These are phyloP conservation scores for Bombus huntii DNA, from an alignment of 1,140 invertebrate species.

Conservation along the genomic window DNA sequence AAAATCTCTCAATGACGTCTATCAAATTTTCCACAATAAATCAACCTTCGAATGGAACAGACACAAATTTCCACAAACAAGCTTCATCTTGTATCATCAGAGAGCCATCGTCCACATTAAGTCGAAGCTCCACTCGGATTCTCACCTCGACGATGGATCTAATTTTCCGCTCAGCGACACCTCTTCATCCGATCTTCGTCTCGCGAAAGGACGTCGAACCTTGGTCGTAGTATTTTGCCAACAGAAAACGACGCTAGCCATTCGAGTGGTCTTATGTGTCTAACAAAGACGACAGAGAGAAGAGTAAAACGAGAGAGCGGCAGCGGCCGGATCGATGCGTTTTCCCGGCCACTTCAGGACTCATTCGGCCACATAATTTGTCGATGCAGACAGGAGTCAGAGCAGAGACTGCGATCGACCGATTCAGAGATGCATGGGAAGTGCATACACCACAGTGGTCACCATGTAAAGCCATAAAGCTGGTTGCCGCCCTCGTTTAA, in stretches of 20 bases:
- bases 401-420: conserved; percentile 35
- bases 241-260: background rate
- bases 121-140: too few relatives aligned
- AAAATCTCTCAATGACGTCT: too few relatives aligned
- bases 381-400: conserved; percentile 45
- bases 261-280: background rate
- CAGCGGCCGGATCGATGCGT: conserved; percentile 28
- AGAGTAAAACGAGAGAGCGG: background rate
- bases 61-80: background rate
- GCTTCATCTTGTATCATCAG: background rate
- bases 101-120: background rate
- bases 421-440: conserved; percentile 54
- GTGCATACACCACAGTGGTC: conserved; percentile 45
- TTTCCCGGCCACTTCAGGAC: conserved; percentile 19
- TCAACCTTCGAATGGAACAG: background rate
- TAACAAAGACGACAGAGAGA: conserved; percentile 1
- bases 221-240: background rate
- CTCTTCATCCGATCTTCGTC: background rate
- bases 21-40: too few relatives aligned
- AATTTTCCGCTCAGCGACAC: conserved; percentile 16
- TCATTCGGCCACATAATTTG: conserved; percentile 43
- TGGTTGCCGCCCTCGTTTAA: conserved; percentile 61
- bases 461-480: conserved; percentile 58
- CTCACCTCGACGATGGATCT: background rate
- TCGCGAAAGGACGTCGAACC: background rate